These are phyloP conservation scores for Arge pagana DNA, from an alignment of 2,888 invertebrate species.

Conservation along the genomic window DNA sequence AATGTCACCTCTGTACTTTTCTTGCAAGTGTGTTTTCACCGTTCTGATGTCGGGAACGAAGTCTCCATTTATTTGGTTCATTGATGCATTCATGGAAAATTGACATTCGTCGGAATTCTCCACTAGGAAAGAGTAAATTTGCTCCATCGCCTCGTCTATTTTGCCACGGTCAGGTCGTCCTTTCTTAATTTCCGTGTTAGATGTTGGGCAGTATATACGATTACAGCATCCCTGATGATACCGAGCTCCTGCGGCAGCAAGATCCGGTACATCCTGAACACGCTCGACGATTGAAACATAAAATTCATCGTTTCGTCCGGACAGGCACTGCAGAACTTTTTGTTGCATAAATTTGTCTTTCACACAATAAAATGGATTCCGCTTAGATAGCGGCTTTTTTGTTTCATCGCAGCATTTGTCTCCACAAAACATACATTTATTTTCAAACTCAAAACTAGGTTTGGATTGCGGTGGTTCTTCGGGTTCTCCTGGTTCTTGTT, in stretches of 20 bases:
- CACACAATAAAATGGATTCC: background rate
- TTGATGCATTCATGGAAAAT: conserved; percentile 25
- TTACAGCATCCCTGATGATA: conserved; percentile 22
- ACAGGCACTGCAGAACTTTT: background rate
- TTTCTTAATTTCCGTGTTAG: background rate
- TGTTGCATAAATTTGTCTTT: background rate
- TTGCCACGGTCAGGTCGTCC: conserved; percentile 9
- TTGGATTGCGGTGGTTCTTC: background rate
- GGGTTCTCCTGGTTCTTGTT: background rate
- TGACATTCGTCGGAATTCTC: conserved; percentile 27
- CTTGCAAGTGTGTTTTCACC: conserved; percentile 23
- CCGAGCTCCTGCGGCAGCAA: conserved; percentile 20
- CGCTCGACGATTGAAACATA: background rate
- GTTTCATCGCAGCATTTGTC: background rate
- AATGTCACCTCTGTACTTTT: conserved; percentile 31
- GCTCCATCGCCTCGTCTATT: conserved; percentile 15
- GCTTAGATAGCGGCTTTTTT: background rate
- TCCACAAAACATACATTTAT: background rate
- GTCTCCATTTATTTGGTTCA: conserved; percentile 23
- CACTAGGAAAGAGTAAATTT: conserved; percentile 22
- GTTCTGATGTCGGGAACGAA: conserved; percentile 26
- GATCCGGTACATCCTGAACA: conserved; percentile 7
- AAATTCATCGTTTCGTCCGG: background rate
- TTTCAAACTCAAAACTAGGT: background rate
- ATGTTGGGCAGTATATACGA: background rate